A percentile compares a stretch with the other conserved stretches of the same genome.
Evolutionary conservation across 2,888 invertebrate genomes (phyloP).

Genomic region (Deilephila porcellus): DNA sequence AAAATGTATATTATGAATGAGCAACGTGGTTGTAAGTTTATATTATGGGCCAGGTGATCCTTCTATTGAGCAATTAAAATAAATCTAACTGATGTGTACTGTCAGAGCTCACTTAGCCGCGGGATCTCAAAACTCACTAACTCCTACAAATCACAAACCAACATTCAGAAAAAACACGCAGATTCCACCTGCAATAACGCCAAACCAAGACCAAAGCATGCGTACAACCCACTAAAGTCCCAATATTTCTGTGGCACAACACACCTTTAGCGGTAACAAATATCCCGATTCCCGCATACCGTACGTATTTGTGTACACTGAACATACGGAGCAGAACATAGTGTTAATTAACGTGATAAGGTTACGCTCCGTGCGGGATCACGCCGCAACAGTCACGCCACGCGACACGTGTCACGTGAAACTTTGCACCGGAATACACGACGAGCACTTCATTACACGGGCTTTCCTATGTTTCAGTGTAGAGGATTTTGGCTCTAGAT

Average conservation of each 20-base stretch:
- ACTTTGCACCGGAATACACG: conserved; percentile 10
- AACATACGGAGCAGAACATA: neutral
- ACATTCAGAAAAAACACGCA: neutral
- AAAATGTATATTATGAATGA: too few species aligned
- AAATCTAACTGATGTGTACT: too few species aligned
- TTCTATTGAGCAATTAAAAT: too few species aligned
- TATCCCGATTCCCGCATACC: neutral
- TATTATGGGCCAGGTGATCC: too few species aligned
- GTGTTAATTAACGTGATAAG: conserved; percentile 15
- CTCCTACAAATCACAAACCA: too few species aligned
- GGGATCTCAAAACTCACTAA: too few species aligned
- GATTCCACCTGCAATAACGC: neutral
- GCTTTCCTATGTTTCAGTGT: neutral
- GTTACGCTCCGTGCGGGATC: neutral
- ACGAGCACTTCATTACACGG: neutral
- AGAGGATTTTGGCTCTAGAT: neutral
- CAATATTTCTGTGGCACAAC: neutral
- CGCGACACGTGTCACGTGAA: conserved; percentile 6
- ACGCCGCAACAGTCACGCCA: conserved; percentile 3
- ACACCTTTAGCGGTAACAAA: neutral
- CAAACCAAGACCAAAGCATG: neutral
- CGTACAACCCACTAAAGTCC: neutral
- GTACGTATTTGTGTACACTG: neutral
- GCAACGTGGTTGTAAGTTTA: neutral
- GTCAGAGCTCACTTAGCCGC: too few species aligned